Percentiles rank a stretch among this genome's conserved stretches.
phyloP scores from a whole-genome alignment of 2,888 invertebrate species.

The Amaurobius ferox region DNA sequence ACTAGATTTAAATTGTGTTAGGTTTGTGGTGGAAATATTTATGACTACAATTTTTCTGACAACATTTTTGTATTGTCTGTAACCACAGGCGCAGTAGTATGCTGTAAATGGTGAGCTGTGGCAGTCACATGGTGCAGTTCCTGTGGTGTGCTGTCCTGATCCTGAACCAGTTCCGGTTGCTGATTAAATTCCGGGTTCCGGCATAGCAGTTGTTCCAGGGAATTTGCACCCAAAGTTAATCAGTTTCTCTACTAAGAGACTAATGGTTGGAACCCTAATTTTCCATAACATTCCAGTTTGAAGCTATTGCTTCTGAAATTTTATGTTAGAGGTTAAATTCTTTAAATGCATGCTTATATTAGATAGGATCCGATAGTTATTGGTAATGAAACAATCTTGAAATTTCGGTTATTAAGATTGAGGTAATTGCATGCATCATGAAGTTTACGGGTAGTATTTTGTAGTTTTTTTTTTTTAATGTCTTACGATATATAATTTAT shows the following conservation, averaged over 20 bases:
- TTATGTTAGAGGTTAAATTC: no score
- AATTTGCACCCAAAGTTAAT: conserved; percentile 30
- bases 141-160: conserved; percentile 56
- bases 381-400: no score
- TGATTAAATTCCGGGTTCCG: conserved; percentile 69
- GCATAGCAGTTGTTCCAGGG: conserved; percentile 69
- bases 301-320: conserved; percentile 45
- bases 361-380: no score
- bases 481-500: no score
- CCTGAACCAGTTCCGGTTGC: conserved; percentile 49
- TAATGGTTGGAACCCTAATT: conserved; percentile 54
- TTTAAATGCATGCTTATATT: no score
- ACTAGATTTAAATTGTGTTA: conserved; percentile 1
- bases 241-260: conserved; percentile 56
- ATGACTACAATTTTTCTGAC: conserved; percentile 44
- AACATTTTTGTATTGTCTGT: conserved; percentile 72
- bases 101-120: conserved; percentile 71
- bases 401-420: no score
- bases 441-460: no score
- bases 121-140: conserved; percentile 68
- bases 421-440: no score
- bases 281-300: conserved; percentile 30
- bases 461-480: no score
- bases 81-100: conserved; percentile 73
- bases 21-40: conserved; percentile 49